Base-by-base conservation (phyloP, 2,797 vertebrate genomes). In the Cyprinella venusta region DNA sequence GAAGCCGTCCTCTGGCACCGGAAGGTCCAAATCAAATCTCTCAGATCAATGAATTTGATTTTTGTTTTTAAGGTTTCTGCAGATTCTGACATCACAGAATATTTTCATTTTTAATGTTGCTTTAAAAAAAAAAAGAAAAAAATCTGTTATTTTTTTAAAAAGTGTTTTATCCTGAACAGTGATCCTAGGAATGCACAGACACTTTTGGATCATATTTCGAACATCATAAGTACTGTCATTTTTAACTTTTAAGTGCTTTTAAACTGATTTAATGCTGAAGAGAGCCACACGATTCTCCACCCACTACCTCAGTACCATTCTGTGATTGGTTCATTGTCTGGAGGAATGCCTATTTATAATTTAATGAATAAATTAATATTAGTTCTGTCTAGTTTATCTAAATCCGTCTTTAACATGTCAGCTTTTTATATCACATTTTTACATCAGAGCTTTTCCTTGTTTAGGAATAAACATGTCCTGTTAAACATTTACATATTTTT, bases 301-400 rank as follows among this genome's bases (percentile, higher is more conserved):
- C 78, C 80, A 84, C 93, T 95, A 94, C 93, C 93, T 94, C 94
- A 93, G 77, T 85, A 79, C 69, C 45, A 80, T 83, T 87, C 78
- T 89, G 65, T 90, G 85, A 83, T 45, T 69, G 69, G 76, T 90
- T 87, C 36, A 70, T 88, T 84, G 56, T 89, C 64, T 88, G 59
- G 81, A 77, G 56, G 88, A 88, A 88, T 81, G 74, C 80, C 13
- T 89, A 81, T 90, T 90, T 92, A 84, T 88, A 84, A 84, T 89
- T 87, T 90, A 89, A 72, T 80, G 50, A 79, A 69, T 84, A 42
- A 85, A 72, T 83, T 83, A 70, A 83, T 63, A 18, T 48, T 78
- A 68, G 40, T 59, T 76, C 52, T 68, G 40, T 67, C 76, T 75
- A 67, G 61, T 82, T 81, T 40, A 81, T 38, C 76, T 78, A 50